Evolutionary conservation across 2,113 vertebrate species (phyloP).

Genomic region (Paracanthobrama guichenoti): DNA sequence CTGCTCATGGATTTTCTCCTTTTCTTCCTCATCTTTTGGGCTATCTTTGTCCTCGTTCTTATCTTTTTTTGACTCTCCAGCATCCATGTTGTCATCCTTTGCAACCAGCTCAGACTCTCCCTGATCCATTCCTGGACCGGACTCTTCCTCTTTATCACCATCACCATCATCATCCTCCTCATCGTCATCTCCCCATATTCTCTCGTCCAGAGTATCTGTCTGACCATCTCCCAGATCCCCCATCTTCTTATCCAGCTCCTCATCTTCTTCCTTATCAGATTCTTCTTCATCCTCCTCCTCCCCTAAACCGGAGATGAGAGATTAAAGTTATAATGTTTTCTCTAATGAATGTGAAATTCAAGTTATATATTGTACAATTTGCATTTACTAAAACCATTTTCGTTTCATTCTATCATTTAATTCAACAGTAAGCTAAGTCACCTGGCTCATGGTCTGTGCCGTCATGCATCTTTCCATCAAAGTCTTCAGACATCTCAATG

Average conservation of each 20-base stretch:
- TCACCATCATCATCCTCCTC: constrained; percentile 80
- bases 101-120: constrained; percentile 90
- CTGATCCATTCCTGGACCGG: constrained; percentile 94
- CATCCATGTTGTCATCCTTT: constrained; percentile 87
- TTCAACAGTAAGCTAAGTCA: constrained; percentile 57
- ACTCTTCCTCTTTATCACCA: constrained; percentile 85
- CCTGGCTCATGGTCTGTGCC: constrained; percentile 84
- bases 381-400: background rate
- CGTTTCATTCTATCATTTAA: background rate
- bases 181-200: constrained; percentile 91
- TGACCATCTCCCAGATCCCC: constrained; percentile 89
- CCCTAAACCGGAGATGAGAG: constrained; percentile 62
- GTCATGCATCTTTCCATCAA: constrained; percentile 91
- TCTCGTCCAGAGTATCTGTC: constrained; percentile 92
- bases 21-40: constrained; percentile 66
- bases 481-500: constrained; percentile 98
- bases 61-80: constrained; percentile 79
- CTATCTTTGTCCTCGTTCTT: constrained; percentile 78
- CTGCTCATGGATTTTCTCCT: constrained; percentile 91
- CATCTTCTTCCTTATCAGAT: constrained; percentile 81
- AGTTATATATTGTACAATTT: background rate
- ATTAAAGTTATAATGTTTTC: background rate
- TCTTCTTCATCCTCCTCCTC: constrained; percentile 81
- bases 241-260: constrained; percentile 95
- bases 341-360: background rate